These are phyloP conservation scores for Meda fulgida DNA, from an alignment of 2,797 vertebrate genomes.

Conservation along the genomic window DNA sequence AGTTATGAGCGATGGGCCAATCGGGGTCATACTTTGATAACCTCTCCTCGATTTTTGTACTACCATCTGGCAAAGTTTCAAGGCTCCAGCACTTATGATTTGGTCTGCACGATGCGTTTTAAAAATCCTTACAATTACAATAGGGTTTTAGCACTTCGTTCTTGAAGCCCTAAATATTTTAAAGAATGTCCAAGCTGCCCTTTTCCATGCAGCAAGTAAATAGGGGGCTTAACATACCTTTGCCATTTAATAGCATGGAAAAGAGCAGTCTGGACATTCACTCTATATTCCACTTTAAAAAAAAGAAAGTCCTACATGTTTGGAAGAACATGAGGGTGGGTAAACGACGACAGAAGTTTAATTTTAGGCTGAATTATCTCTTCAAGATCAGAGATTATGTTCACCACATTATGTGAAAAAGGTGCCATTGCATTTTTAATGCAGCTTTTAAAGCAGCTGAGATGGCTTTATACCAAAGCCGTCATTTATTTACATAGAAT, in stretches of 20 bases:
- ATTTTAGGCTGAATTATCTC: not conserved
- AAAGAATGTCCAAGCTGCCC: not conserved
- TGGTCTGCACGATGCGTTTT: too few species aligned
- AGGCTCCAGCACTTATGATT: too few species aligned
- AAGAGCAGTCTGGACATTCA: not conserved
- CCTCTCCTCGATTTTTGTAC: too few species aligned
- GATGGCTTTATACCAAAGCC: conserved; percentile 16
- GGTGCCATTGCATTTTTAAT: conserved; percentile 1
- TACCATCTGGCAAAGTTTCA: too few species aligned
- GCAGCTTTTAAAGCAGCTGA: not conserved
- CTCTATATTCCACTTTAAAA: not conserved
- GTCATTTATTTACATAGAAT: conserved; percentile 36
- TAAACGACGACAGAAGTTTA: not conserved
- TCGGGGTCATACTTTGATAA: too few species aligned
- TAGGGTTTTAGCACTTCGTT: too few species aligned
- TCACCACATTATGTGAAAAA: conserved; percentile 16
- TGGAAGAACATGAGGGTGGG: not conserved
- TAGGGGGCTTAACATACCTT: not conserved
- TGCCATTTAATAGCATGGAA: not conserved
- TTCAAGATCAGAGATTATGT: conserved; percentile 15
- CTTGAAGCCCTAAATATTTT: too few species aligned
- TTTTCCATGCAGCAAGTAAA: not conserved
- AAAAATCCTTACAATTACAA: too few species aligned
- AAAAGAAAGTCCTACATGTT: not conserved
- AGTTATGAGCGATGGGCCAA: too few species aligned